These are phyloP conservation scores for Porphyrio hochstetteri DNA, from an alignment of 2,113 vertebrate species.

Conservation along the genomic window DNA sequence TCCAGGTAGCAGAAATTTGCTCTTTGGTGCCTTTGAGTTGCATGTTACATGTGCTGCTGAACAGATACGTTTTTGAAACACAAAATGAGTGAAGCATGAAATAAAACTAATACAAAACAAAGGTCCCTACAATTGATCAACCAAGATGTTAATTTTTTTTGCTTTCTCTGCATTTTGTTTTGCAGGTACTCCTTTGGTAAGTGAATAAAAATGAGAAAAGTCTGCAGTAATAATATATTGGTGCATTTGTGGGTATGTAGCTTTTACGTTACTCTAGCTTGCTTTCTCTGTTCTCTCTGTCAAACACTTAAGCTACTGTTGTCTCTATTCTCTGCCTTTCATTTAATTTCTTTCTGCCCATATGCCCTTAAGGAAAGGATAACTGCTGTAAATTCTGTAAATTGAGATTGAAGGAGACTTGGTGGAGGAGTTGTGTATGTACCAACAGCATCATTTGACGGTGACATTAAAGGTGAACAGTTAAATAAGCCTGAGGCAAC, in stretches of 20 bases:
- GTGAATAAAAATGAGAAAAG: constrained; percentile 64
- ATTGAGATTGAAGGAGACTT: background rate
- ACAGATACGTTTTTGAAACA: background rate
- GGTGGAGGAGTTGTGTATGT: background rate
- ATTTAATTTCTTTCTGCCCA: background rate
- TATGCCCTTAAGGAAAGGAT: background rate
- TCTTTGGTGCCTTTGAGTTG: background rate
- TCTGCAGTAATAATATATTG: background rate
- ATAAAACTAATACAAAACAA: fast-evolving
- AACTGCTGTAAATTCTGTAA: background rate
- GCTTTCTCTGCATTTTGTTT: constrained; percentile 65
- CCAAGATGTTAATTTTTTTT: background rate
- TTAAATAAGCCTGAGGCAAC: background rate
- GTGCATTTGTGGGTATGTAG: constrained; percentile 68
- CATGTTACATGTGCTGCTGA: fast-evolving
- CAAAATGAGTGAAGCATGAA: background rate
- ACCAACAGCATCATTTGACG: background rate
- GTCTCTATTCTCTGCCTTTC: background rate
- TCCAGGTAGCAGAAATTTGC: background rate
- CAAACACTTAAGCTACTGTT: background rate
- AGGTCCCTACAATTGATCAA: background rate
- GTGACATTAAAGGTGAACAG: background rate
- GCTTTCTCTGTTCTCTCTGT: background rate
- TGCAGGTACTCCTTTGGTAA: constrained; percentile 87
- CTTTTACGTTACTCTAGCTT: background rate